Evolutionary conservation across 2,888 invertebrate genomes (phyloP), one percentile per base, ranked within the genome.

Genomic region (Leptinotarsa haldemani): DNA sequence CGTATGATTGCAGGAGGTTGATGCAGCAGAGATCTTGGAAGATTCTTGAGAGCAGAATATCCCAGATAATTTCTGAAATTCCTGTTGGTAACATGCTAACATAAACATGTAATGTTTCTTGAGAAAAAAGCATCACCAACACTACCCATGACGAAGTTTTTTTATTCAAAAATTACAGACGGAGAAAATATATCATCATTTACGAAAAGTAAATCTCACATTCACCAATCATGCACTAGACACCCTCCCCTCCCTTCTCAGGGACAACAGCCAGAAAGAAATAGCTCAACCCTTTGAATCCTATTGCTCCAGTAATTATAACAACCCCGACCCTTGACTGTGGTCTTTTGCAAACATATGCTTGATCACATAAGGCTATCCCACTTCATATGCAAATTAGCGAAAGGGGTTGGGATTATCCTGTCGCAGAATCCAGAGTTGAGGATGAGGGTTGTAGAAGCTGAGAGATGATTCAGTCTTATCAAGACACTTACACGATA

Each of bases 271-370:
- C 20, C 61, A 46, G 20, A 65, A 25, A 61, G 65, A 25, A 48
- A 46, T 67, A 53, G 68, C 40, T 70, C 74, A 78, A 77, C 77
- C 79, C 79, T 77, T 77, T 76, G 20, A 58, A 65, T 53, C 68
- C 74, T 52, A 77, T 79, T 76, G 79, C 77, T 77, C 79, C 71
- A 73, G 40, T 40, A 40, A 40, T 40, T 40, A 40, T 12, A 40
- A 52, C 67, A 76, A 67, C 53, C 63, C 40, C 50, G 18, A 12
- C 69, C 69, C 73, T 50, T 48, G 52, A 50, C n/a, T n/a, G 56
- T 56, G 67, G 47, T 71, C 73, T 69, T 69, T 76, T 70, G 58
- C 65, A 1, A 18, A n/a, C 71, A 52, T 65, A 22, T 16, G 20
- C 1, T 20, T 13, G 13, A 2, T 20, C 2, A 13, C 20, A 30